Percentiles rank a stretch among this genome's conserved stretches.
Evolutionary conservation across 37 sponge, comb jelly and placozoan genomes (phyloP).

Genomic region (Dysidea cf. avara): DNA sequence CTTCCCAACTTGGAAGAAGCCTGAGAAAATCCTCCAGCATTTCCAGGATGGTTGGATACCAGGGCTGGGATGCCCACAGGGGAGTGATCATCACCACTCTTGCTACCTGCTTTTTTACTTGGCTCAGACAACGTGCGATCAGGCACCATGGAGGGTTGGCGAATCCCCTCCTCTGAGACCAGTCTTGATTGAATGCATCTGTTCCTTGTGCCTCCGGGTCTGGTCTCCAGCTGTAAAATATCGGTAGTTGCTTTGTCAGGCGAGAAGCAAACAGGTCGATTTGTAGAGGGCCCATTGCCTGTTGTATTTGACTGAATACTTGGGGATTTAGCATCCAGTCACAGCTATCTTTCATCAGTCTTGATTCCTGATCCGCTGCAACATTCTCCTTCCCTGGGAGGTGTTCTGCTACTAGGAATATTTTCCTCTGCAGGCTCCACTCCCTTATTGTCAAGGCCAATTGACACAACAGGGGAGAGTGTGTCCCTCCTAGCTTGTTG

Average conservation of each 20-base stretch:
- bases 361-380: conserved; percentile 22
- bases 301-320: background rate
- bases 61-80: conserved; percentile 6
- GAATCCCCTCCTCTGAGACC: too few relatives aligned
- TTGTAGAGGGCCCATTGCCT: conserved; percentile 22
- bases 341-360: background rate
- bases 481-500: conserved; percentile 17
- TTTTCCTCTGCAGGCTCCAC: conserved; percentile 6
- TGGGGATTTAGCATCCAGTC: conserved; percentile 19
- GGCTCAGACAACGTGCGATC: conserved; percentile 9
- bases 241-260: conserved; percentile 19
- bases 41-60: conserved; percentile 20
- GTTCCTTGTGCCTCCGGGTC: too few relatives aligned
- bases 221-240: conserved; percentile 28
- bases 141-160: conserved; percentile 37
- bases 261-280: conserved; percentile 33
- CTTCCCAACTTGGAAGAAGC: conserved; percentile 6
- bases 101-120: background rate
- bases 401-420: conserved; percentile 17
- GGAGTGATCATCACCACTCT: conserved; percentile 8
- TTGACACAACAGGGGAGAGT: background rate
- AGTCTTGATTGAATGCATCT: conserved; percentile 4
- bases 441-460: conserved; percentile 17
- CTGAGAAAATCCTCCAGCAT: background rate
- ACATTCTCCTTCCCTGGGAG: conserved; percentile 26